A percentile compares a stretch with the other conserved stretches of the same genome.
Conservation (phyloP, 2,888 invertebrate species). For the Apamea epomidion region DNA sequence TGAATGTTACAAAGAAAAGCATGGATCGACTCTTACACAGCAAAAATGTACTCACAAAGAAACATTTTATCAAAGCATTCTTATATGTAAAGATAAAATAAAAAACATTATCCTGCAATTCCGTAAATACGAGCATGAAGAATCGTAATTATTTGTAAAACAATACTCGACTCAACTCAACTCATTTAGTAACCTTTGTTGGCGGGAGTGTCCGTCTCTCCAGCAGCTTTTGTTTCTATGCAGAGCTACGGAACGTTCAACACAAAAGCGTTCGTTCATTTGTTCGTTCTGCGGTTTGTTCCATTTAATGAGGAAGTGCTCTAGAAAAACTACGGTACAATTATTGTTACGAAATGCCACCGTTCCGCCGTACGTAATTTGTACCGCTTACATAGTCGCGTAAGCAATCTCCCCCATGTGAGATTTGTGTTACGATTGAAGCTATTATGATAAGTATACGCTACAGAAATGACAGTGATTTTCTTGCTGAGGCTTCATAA, state of each 20-base stretch:
- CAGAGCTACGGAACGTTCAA: constrained; percentile 70
- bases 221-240: constrained; percentile 74
- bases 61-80: constrained; percentile 16
- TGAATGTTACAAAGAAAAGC: no score
- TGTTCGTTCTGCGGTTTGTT: constrained; percentile 69
- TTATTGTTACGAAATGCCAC: constrained; percentile 83
- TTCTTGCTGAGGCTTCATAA: constrained; percentile 14
- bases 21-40: no score
- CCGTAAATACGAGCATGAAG: constrained; percentile 43
- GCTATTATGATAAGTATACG: constrained; percentile 40
- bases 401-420: constrained; percentile 67
- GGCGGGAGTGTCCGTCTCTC: constrained; percentile 41
- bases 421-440: constrained; percentile 61
- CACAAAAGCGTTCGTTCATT: constrained; percentile 72
- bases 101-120: constrained; percentile 31
- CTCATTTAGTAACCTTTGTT: constrained; percentile 65
- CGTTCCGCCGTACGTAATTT: constrained; percentile 72
- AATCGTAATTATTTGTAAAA: constrained; percentile 58
- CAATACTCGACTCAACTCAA: constrained; percentile 50
- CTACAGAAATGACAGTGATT: constrained; percentile 31
- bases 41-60: no score
- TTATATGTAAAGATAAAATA: constrained; percentile 10
- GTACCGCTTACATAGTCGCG: constrained; percentile 72
- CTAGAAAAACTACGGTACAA: constrained; percentile 85
- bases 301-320: constrained; percentile 89